Base-by-base conservation (phyloP, 2,113 vertebrate genomes). In the Odontesthes bonariensis region DNA sequence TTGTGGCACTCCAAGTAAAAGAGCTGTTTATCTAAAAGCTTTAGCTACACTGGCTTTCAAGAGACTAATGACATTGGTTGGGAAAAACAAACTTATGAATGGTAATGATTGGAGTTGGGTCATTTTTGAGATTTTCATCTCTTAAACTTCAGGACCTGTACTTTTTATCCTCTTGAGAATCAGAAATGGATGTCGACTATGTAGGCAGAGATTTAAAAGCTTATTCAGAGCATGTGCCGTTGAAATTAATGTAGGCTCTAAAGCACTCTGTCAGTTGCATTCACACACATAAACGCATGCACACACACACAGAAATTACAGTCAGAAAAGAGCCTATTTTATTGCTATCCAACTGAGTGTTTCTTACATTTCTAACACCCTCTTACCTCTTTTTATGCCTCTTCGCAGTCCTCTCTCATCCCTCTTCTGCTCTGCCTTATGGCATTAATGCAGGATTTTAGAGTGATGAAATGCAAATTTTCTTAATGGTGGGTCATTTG, bases 401-500 rank as follows among this genome's bases (percentile, higher is more conserved):
- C 74, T 77, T 65, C 68, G 75, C 69, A 31, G 38, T 61, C 40
- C 44, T 44, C 32, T 60, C 23, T 47, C 17, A 14, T 53, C 66
- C 20, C 33, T 59, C 22, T 47, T 77, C 58, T 59, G 9, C 69
- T 81, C 60, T 47, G 79, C 69, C 71, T 76, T 51, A 66, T 75
- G 51, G 27, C 64, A 59, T 87, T 79, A 53, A 78, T 83, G 82
- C 51, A 74, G 78, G 33, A 81, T 84, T 85, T 73, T 31, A 83
- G 47, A 69, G 35, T 77, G 86, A 74, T 89, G 87, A 74, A 89
- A 92, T 92, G 88, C 80, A 89, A 85, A 91, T 91, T 79, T 81
- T 64, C 8, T 38, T 81, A 87, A 89, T 88, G 86, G 79, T 81
- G 76, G 70, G 77, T 88, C 83, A 84, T 68, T 72, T 80, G 73